Evolutionary conservation across 2,797 vertebrate genomes (phyloP), one percentile per base, ranked within the genome.

Genomic region (Sitta carolinensis): DNA sequence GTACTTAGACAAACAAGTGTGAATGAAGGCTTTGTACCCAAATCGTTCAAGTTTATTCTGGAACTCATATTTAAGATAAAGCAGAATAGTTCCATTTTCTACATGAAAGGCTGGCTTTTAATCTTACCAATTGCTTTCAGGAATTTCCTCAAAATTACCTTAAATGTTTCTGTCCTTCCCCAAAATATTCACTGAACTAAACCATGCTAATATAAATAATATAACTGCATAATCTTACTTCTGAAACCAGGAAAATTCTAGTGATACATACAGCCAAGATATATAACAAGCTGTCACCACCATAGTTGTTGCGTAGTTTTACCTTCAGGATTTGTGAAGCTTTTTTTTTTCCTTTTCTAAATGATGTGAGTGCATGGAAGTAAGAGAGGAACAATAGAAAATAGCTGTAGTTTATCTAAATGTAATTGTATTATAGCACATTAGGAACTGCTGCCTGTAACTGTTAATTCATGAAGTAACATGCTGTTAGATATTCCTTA

Each of bases 41-140:
- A 94, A 87, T 87, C 8, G 23, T 85, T 96, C 94, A 94, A 95
- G 90, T 95, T 96, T 96, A 96, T 96, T 96, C 95, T 95, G 96
- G 90, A 94, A 79, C 82, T 94, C 43, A 27, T 76, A 94, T 84
- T 93, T 86, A 96, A 94, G 32, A 84, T 96, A 82, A 95, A 94
- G 59, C 73, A 90, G 64, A 95, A 27, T 73, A 79, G 29, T 66
- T 91, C 66, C 1, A 36, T 73, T 84, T 94, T 89, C 87, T 78
- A 90, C 84, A 94, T 11, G 22, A 93, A 84, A 93, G 66, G 59
- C 87, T 94, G 63, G 63, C 18, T 90, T 58, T 83, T 94, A 82
- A 47, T 50, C 55, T 80, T 62, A 70, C 69, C 32, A 14, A 48
- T 21, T 91, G 40, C 85, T 95, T 72, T 79, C 47, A 73, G 70